Conservation (phyloP, 2,888 invertebrate genomes). For the Cryptophagus acutangulus region DNA sequence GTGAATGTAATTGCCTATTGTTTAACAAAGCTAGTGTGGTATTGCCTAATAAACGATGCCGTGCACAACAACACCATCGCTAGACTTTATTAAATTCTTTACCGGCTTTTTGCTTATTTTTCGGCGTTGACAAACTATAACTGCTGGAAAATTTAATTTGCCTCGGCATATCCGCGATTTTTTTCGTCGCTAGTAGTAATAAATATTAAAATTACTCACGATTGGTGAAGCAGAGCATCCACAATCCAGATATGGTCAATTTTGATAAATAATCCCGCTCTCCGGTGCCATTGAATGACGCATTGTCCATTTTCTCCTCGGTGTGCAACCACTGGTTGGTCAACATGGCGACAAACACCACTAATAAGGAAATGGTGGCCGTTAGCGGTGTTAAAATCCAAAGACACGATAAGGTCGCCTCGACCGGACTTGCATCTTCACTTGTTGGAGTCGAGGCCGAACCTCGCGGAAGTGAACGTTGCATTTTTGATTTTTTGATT, state of each 20-base stretch:
- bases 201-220: conserved; percentile 56
- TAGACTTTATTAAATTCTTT: conserved; percentile 3
- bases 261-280: conserved; percentile 66
- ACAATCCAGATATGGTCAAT: conserved; percentile 73
- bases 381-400: conserved; percentile 62
- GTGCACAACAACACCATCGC: not conserved
- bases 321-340: conserved; percentile 85
- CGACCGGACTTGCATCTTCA: conserved; percentile 42
- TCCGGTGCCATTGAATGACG: conserved; percentile 70
- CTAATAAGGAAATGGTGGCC: conserved; percentile 66
- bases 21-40: conserved; percentile 6
- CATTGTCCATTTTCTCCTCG: conserved; percentile 78
- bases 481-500: conserved; percentile 26
- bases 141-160: not conserved
- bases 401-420: conserved; percentile 58
- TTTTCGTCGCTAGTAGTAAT: not conserved
- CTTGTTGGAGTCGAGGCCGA: conserved; percentile 31
- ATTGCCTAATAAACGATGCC: not conserved
- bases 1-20: conserved; percentile 9
- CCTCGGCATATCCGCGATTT: not conserved
- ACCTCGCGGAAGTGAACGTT: conserved; percentile 36
- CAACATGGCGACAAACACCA: conserved; percentile 67
- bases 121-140: not conserved
- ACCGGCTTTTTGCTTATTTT: not conserved
- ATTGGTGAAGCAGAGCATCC: conserved; percentile 74